phyloP scores from a whole-genome alignment of 2,797 vertebrate genomes.

The Cossypha dichroa region DNA sequence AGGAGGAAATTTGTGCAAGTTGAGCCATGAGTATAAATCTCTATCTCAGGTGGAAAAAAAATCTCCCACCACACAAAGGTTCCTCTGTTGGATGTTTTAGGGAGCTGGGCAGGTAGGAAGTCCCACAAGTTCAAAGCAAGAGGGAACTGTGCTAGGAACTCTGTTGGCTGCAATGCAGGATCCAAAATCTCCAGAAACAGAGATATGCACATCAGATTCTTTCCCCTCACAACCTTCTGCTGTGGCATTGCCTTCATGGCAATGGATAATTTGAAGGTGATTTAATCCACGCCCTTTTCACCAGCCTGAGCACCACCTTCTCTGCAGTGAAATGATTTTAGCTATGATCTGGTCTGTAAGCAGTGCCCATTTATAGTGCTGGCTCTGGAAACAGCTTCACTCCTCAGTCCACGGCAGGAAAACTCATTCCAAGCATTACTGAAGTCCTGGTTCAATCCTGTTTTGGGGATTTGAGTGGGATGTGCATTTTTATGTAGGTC shows the following conservation, averaged over 20 bases:
- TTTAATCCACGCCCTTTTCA: not conserved
- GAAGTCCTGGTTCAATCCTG: not conserved
- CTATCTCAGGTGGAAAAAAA: accelerated
- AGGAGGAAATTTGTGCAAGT: not conserved
- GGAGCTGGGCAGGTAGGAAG: not conserved
- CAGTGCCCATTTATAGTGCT: not conserved
- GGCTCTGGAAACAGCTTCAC: not conserved
- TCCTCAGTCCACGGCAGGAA: not conserved
- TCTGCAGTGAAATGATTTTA: not conserved
- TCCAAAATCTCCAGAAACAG: not conserved
- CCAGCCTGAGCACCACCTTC: not conserved
- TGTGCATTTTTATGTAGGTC: not conserved
- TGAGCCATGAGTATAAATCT: not conserved
- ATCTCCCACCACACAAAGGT: not conserved
- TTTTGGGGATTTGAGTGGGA: not conserved
- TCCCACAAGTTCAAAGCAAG: not conserved
- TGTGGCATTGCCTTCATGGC: not conserved
- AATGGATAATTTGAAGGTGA: not conserved
- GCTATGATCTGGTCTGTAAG: not conserved
- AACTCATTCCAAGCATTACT: constrained; percentile 22
- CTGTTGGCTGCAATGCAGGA: not conserved
- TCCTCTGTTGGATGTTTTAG: not conserved
- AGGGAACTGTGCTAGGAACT: not conserved
- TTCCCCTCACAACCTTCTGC: not conserved
- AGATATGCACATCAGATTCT: not conserved